Percentiles rank a stretch among this genome's conserved stretches.
These are phyloP conservation scores for Drosophila fuyamai DNA, from an alignment of 1,140 invertebrate genomes.

Conservation along the genomic window DNA sequence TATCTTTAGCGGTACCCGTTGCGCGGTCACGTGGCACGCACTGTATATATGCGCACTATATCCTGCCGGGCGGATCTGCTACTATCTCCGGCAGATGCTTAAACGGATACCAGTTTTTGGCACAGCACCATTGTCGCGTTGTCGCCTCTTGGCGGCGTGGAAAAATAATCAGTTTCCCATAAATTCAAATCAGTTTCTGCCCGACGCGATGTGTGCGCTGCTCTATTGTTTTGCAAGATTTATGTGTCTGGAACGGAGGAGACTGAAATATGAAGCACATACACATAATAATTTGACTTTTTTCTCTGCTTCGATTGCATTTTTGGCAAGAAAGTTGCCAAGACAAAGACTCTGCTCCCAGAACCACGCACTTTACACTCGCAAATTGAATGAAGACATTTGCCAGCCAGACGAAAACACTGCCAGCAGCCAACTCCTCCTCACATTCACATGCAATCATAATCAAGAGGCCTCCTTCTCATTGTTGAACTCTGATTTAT, in stretches of 20 bases:
- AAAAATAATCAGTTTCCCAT: constrained; percentile 82
- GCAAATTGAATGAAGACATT: constrained; percentile 35
- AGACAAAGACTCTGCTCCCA: constrained; percentile 35
- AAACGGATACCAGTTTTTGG: constrained; percentile 41
- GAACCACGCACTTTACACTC: constrained; percentile 45
- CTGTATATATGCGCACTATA: constrained; percentile 1
- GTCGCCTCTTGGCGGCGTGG: constrained; percentile 39
- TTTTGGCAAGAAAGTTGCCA: constrained; percentile 61
- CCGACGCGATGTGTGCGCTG: constrained; percentile 16
- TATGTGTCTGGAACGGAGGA: constrained; percentile 68
- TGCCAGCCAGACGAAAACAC: constrained; percentile 43
- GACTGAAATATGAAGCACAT: constrained; percentile 67
- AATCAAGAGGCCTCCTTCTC: constrained; percentile 40
- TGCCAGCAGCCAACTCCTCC: constrained; percentile 7
- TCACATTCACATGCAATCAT: constrained; percentile 50
- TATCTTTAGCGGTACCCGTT: constrained; percentile 63
- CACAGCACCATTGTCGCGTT: constrained; percentile 49
- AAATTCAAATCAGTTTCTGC: constrained; percentile 76
- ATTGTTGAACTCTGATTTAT: constrained; percentile 69
- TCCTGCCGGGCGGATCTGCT: constrained; percentile 20
- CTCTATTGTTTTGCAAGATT: constrained; percentile 65
- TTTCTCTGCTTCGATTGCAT: constrained; percentile 59
- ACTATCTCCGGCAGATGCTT: constrained; percentile 41
- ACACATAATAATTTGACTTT: constrained; percentile 62
- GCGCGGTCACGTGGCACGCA: constrained; percentile 53